Base-by-base conservation (phyloP, 2,888 invertebrate genomes). In the Macrosoma leucophasiata region DNA sequence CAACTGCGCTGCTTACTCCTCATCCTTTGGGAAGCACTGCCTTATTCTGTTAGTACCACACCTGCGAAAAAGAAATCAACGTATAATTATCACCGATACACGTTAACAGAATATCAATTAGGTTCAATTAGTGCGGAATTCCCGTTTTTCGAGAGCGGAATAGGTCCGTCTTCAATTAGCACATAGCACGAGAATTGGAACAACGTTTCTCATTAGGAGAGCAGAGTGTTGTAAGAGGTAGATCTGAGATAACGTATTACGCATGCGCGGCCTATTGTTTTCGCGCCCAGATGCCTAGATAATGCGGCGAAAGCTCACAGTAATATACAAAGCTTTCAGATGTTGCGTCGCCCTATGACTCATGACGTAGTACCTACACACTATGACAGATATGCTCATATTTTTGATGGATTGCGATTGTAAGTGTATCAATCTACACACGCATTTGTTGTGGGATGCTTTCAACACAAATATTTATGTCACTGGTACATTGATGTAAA, bases 191-290 rank as follows among this genome's bases (percentile, higher is more conserved):
- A 54, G 65, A 78, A 74, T 62, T 77, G 60, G 81, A 72, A 68
- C 74, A 60, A 48, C 57, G 58, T 58, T 73, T 61, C 77, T 81
- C 79, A 82, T 82, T 82, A 82, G 73, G 76, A 68, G 69, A 64
- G 65, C 69, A 70, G 60, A 63, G 71, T 79, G 75, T 75, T 62
- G 78, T 69, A 79, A 81, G 71, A 75, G 66, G 61, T 60, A 54
- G 77, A 81, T 81, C 62, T 60, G 50, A 69, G 82, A 82, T 84
- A 84, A 81, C 74, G 69, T 72, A 75, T 75, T 79, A 79, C 82
- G 82, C 81, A 81, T 79, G 75, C 78, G 75, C 71, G 54, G 42
- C 42, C 74, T 64, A 84, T 84, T 84, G 82, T 84, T 73, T 78
- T 69, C 63, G 69, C 67, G 58, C 65, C 59, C 52, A 62, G 64